These are phyloP conservation scores for Vulpes vulpes DNA, from an alignment of 2,113 vertebrate genomes.

Conservation along the genomic window DNA sequence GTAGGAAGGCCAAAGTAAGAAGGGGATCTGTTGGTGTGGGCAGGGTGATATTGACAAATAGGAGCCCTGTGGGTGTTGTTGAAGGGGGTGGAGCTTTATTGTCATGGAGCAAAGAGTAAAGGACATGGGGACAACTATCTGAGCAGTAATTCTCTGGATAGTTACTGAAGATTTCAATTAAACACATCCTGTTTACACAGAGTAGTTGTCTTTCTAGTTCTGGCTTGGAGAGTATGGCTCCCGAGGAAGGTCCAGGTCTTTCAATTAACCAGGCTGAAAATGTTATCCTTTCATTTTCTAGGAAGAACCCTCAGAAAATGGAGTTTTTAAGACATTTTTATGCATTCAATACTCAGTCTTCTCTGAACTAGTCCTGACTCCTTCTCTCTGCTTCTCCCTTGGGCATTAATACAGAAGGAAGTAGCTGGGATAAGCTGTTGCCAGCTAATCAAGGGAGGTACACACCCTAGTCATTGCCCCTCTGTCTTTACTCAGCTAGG, in stretches of 20 bases:
- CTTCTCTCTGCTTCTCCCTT: not conserved
- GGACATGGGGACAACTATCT: not conserved
- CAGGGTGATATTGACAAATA: too few relatives aligned
- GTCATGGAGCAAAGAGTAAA: not conserved
- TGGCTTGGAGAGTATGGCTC: not conserved
- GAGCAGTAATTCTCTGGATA: not conserved
- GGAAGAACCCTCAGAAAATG: not conserved
- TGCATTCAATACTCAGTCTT: not conserved
- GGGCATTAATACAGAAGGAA: not conserved
- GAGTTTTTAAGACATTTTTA: not conserved
- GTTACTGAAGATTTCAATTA: not conserved
- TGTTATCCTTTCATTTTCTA: not conserved
- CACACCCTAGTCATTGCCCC: accelerated
- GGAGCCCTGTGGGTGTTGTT: not conserved
- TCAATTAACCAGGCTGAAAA: not conserved
- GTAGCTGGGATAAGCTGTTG: not conserved
- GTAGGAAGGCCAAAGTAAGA: not conserved
- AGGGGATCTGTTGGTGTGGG: not conserved
- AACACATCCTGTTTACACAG: not conserved
- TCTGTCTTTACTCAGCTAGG: not conserved
- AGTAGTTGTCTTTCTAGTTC: not conserved
- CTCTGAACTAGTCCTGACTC: not conserved
- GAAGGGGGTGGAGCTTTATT: not conserved
- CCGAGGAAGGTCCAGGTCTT: not conserved
- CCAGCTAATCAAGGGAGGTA: not conserved